phyloP scores from a whole-genome alignment of 2,888 invertebrate species.

The Ennomos erosarius region DNA sequence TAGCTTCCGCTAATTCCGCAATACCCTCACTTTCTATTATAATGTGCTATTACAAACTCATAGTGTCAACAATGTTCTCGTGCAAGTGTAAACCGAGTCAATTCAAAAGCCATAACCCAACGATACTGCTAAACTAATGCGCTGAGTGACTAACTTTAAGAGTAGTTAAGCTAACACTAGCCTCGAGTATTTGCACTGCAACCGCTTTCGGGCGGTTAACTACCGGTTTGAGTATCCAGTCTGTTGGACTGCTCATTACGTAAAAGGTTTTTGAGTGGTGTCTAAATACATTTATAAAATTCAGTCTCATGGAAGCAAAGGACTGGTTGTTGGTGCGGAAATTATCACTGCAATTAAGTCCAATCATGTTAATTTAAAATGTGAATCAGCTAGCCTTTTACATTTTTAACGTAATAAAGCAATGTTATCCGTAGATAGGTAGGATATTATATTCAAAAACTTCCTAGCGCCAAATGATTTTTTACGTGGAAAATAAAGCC shows the following conservation, averaged over 20 bases:
- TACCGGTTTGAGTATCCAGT: slow-evolving; percentile 25
- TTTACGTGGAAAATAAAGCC: too few relatives aligned
- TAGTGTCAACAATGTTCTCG: background rate
- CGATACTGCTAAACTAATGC: slow-evolving; percentile 44
- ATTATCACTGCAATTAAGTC: background rate
- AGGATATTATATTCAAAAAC: too few relatives aligned
- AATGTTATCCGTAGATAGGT: too few relatives aligned
- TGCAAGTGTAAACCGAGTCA: slow-evolving; percentile 20
- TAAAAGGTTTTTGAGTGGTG: slow-evolving; percentile 16
- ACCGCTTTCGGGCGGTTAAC: slow-evolving; percentile 33
- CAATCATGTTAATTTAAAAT: too few relatives aligned
- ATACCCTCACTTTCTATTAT: too few relatives aligned
- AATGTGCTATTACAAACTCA: background rate
- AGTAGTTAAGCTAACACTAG: slow-evolving; percentile 41
- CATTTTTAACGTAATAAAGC: too few relatives aligned
- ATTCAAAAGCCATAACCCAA: slow-evolving; percentile 47
- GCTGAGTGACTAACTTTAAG: slow-evolving; percentile 43
- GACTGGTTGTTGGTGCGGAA: background rate
- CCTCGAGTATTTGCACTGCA: slow-evolving; percentile 38
- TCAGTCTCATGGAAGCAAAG: background rate
- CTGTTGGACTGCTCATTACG: slow-evolving; percentile 21
- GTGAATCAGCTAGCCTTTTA: too few relatives aligned
- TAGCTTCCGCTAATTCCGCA: too few relatives aligned
- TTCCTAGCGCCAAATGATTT: too few relatives aligned
- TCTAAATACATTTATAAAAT: slow-evolving; percentile 13